Evolutionary conservation across 1,140 invertebrate genomes (phyloP).

Genomic region (Dendrolimus punctatus): DNA sequence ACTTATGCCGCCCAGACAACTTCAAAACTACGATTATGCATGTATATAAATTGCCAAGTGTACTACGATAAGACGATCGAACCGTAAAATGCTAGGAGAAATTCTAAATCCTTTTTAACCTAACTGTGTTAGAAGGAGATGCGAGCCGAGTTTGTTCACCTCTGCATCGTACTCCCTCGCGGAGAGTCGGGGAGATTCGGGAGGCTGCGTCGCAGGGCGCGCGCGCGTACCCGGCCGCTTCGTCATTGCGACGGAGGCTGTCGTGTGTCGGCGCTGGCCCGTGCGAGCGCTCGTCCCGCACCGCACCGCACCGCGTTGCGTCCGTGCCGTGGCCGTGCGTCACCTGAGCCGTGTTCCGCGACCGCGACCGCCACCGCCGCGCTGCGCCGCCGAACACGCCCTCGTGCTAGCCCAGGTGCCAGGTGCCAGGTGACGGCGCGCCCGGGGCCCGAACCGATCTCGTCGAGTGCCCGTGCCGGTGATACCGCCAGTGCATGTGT

Average conservation of each 20-base stretch:
- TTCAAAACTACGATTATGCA: slow-evolving; percentile 1
- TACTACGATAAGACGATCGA: slow-evolving; percentile 36
- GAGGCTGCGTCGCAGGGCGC: slow-evolving; percentile 58
- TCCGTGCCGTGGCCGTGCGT: slow-evolving; percentile 21
- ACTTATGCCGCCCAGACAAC: neutral
- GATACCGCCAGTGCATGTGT: slow-evolving; percentile 39
- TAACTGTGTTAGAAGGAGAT: slow-evolving; percentile 65
- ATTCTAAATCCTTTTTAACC: slow-evolving; percentile 68
- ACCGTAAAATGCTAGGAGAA: slow-evolving; percentile 56
- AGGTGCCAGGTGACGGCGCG: slow-evolving; percentile 1
- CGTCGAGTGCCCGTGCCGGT: slow-evolving; percentile 12
- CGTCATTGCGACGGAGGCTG: slow-evolving; percentile 68
- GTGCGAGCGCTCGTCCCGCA: slow-evolving; percentile 48
- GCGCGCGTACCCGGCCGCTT: slow-evolving; percentile 66
- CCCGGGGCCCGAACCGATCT: slow-evolving; percentile 7
- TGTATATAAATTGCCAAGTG: slow-evolving; percentile 21
- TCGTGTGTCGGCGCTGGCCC: slow-evolving; percentile 61
- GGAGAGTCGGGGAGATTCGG: slow-evolving; percentile 44
- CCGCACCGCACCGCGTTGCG: slow-evolving; percentile 26
- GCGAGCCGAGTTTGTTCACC: slow-evolving; percentile 66
- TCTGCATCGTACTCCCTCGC: slow-evolving; percentile 45
- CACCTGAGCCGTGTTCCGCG: slow-evolving; percentile 29
- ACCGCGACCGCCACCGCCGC: slow-evolving; percentile 19
- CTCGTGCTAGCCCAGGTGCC: slow-evolving; percentile 19
- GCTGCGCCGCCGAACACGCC: slow-evolving; percentile 33